A percentile compares a stretch with the other conserved stretches of the same genome.
Conservation (phyloP, 2,113 vertebrate genomes). For the Sprattus sprattus region DNA sequence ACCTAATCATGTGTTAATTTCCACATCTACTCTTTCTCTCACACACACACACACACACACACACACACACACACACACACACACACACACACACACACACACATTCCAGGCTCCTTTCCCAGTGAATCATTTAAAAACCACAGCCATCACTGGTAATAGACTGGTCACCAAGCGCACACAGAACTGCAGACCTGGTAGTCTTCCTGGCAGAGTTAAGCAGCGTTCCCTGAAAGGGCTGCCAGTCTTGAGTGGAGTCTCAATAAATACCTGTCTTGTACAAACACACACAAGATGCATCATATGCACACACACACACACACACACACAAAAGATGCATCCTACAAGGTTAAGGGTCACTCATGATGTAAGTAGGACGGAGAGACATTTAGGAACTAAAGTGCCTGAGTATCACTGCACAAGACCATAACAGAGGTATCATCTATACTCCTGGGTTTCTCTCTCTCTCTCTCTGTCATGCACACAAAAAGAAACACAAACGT, state of each 20-base stretch:
- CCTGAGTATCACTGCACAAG: background rate
- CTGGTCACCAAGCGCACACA: slow-evolving; percentile 2
- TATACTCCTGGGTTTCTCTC: background rate
- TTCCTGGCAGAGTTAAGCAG: background rate
- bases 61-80: background rate
- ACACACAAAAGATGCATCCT: background rate
- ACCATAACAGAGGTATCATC: background rate
- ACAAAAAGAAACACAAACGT: too few species aligned
- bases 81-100: background rate
- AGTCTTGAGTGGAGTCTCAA: background rate
- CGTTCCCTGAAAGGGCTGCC: background rate
- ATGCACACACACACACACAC: background rate
- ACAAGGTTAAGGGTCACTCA: background rate
- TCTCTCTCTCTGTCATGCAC: background rate
- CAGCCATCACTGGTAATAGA: background rate
- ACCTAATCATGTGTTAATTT: background rate
- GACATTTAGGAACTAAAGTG: background rate
- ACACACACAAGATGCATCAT: background rate
- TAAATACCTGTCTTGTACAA: background rate
- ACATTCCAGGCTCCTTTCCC: background rate
- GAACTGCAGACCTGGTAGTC: background rate
- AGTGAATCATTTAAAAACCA: background rate
- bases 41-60: too few species aligned
- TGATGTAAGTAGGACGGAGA: background rate
- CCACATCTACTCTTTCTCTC: background rate